Percentiles rank a stretch among this genome's conserved stretches.
Evolutionary conservation across 2,113 vertebrate genomes (phyloP).

Genomic region (Pterocles gutturalis): DNA sequence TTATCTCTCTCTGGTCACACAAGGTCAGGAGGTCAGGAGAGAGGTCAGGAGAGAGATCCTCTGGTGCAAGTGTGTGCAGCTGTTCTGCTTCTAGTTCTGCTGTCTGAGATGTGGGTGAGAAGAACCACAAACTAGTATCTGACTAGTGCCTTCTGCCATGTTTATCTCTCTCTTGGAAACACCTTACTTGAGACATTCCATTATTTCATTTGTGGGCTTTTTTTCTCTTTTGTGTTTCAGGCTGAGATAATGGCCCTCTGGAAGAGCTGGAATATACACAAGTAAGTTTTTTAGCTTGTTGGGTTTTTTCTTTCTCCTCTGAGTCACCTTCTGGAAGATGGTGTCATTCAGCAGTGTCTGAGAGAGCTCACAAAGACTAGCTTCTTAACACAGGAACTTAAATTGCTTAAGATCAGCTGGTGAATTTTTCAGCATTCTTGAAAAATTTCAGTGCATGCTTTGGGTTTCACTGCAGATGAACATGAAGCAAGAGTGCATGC

Average conservation of each 20-base stretch:
- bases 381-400: neutral
- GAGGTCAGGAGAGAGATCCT: no score
- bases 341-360: neutral
- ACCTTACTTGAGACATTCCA: neutral
- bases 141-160: neutral
- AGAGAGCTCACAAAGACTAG: neutral
- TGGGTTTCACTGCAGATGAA: neutral
- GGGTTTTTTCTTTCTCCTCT: neutral
- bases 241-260: neutral
- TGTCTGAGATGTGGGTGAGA: neutral
- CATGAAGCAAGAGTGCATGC: neutral
- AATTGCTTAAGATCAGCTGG: neutral
- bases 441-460: neutral
- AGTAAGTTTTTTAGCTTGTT: neutral
- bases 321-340: neutral
- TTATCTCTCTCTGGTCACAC: neutral
- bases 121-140: neutral
- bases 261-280: constrained; percentile 7
- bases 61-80: neutral
- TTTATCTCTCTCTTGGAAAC: neutral
- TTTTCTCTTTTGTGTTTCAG: neutral
- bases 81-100: neutral
- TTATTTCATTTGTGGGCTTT: neutral
- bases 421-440: neutral
- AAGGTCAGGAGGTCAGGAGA: no score